Base-by-base conservation (phyloP, 2,888 invertebrate genomes). In the Lithodes maja region DNA sequence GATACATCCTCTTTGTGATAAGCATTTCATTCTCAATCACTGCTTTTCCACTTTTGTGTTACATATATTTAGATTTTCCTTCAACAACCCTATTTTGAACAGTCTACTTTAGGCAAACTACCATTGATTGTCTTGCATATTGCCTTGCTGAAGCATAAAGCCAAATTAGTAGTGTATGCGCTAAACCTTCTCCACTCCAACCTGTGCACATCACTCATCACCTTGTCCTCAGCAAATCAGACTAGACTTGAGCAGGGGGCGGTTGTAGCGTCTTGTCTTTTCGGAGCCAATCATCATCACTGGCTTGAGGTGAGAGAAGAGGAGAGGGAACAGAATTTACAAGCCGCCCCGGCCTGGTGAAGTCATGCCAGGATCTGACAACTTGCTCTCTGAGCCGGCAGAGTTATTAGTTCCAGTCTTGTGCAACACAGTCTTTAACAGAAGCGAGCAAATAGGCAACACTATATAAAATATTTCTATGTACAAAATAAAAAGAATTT, bases 231-330 rank as follows among this genome's bases (percentile, higher is more conserved):
- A 84, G 88, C 80, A 54, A 88, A 52, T 80, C 88, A 88, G 88
- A 88, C 88, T 88, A 88, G 88, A 88, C 80, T 71, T 84, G 88
- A 88, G 88, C 88, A 88, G 50, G 88, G 86, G 88, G 88, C 88
- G 80, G 88, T 52, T 71, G 50, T 84, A 71, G 69, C 78, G 77
- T 74, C 80, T 84, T 88, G 88, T 88, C 88, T 88, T 88, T 88
- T 88, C 74, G 50, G n/a, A 88, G 84, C 88, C 88, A 88, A 68
- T 77, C 53, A 61, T 84, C 79, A 81, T 80, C 68, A 80, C 54
- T 85, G 88, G 84, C 84, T 84, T 69, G 54, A 68, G 61, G 74
- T 33, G 71, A 55, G 74, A 68, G 71, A 15, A 82, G 82, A 71
- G 33, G 71, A 54, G 79, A 82, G 50, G 54, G 17, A 75, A 49